Evolutionary conservation across 2,888 invertebrate genomes (phyloP).

Genomic region (Oasisia sp.): DNA sequence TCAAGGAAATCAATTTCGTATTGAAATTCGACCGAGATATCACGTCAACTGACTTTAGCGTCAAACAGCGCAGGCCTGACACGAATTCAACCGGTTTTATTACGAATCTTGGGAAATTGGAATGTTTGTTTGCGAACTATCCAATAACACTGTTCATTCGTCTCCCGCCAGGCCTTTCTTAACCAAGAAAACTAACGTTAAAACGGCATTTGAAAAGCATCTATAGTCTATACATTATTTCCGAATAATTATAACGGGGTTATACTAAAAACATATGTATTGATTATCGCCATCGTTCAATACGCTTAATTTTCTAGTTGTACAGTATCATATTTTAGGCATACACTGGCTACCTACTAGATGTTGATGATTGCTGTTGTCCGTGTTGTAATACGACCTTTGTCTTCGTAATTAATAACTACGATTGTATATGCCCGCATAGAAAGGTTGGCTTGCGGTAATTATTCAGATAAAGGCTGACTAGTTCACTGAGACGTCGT

Average conservation of each 20-base stretch:
- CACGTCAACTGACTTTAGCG: neutral
- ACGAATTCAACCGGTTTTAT: neutral
- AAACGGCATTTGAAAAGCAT: neutral
- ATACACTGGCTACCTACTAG: too few relatives aligned
- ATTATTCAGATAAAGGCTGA: too few relatives aligned
- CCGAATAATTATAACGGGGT: neutral
- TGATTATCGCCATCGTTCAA: neutral
- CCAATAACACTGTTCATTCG: neutral
- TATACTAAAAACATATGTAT: neutral
- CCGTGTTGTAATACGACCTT: too few relatives aligned
- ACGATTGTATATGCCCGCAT: too few relatives aligned
- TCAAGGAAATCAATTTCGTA: neutral
- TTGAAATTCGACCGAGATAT: neutral
- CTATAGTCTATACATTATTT: neutral
- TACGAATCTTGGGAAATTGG: neutral
- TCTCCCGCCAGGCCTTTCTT: neutral
- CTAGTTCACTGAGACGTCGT: too few relatives aligned
- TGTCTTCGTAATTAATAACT: too few relatives aligned
- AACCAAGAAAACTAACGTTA: neutral
- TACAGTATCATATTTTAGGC: too few relatives aligned
- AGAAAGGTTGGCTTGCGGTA: too few relatives aligned
- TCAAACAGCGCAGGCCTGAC: neutral
- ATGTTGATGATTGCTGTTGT: too few relatives aligned
- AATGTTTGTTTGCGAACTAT: neutral
- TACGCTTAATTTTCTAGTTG: too few relatives aligned